These are phyloP conservation scores for Pseudomyrmex concolor DNA, from an alignment of 1,140 invertebrate species.

Conservation along the genomic window DNA sequence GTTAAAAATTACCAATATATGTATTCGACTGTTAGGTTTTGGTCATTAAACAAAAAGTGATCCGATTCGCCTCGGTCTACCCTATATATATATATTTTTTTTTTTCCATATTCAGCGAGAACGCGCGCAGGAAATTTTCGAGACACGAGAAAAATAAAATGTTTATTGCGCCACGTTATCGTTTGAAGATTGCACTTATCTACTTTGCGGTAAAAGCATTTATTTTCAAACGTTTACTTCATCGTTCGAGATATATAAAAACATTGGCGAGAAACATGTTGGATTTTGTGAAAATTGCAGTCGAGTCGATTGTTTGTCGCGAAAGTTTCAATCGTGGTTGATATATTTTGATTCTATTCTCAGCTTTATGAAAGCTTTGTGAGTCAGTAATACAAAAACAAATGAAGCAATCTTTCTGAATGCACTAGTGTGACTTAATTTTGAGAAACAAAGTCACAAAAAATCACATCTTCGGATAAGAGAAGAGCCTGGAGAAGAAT, in stretches of 20 bases:
- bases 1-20: no score
- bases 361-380: no score
- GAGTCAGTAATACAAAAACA: no score
- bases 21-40: no score
- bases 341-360: no score
- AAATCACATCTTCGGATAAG: slow-evolving; percentile 27
- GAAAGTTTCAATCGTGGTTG: slow-evolving; percentile 3
- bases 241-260: neutral
- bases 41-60: no score
- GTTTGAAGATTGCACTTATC: slow-evolving; percentile 18
- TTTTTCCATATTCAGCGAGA: no score
- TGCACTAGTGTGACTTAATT: slow-evolving; percentile 30
- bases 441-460: slow-evolving; percentile 30
- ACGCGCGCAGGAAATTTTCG: no score
- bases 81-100: no score
- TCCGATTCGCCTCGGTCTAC: no score
- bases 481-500: neutral
- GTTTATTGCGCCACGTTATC: neutral
- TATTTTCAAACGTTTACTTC: slow-evolving; percentile 8
- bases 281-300: slow-evolving; percentile 41
- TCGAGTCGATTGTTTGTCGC: slow-evolving; percentile 35
- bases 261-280: neutral
- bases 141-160: no score
- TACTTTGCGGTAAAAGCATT: neutral
- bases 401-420: neutral